Conservation (phyloP, 2,113 vertebrate species). For the Laticauda laticaudata region DNA sequence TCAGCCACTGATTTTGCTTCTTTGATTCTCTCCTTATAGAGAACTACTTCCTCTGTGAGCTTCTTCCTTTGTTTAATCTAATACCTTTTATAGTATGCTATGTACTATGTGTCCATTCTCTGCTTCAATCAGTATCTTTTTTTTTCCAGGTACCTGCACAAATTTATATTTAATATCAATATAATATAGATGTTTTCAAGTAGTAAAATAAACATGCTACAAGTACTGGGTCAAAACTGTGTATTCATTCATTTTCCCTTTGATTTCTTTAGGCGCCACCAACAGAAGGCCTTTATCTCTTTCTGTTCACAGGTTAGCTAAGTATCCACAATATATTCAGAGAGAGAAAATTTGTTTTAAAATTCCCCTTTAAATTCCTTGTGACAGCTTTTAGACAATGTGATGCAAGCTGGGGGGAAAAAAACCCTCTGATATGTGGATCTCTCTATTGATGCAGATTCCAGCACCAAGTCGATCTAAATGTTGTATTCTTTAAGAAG, state of each 20-base stretch:
- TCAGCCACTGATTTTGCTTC: neutral
- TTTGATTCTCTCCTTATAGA: neutral
- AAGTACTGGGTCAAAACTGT: neutral
- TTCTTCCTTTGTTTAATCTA: neutral
- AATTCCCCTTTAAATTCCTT: neutral
- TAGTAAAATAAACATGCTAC: neutral
- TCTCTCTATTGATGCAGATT: neutral
- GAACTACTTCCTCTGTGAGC: neutral
- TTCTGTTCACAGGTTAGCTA: neutral
- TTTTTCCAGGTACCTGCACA: neutral
- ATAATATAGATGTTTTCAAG: neutral
- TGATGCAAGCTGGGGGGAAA: neutral
- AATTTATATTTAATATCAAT: neutral
- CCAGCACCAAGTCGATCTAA: neutral
- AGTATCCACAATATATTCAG: neutral
- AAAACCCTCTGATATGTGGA: neutral
- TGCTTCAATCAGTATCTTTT: neutral
- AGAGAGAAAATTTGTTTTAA: neutral
- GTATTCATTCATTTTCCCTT: neutral
- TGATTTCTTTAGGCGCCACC: neutral
- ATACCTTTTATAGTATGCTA: neutral
- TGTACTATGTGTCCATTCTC: neutral
- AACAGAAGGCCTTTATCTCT: neutral
- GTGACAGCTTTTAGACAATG: neutral
- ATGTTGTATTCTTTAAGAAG: neutral